Percentiles rank a stretch among this genome's conserved stretches.
These are phyloP conservation scores for Gymnocephalus cernua DNA, from an alignment of 2,113 vertebrate genomes.

Conservation along the genomic window DNA sequence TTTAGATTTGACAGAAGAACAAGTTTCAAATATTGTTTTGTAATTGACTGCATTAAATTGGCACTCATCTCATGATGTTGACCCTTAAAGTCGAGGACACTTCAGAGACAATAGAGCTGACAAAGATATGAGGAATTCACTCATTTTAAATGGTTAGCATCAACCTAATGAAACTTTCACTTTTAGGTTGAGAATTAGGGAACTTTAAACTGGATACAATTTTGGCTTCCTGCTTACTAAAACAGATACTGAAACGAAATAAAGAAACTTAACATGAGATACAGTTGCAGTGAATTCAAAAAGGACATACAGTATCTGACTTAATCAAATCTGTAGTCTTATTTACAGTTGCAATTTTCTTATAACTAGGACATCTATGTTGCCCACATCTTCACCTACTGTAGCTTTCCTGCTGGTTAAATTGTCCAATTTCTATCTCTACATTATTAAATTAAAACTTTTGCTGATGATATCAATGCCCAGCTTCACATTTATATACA, in stretches of 20 bases:
- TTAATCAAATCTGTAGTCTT: neutral
- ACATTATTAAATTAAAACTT: neutral
- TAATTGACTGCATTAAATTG: slow-evolving; percentile 80
- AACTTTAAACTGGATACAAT: neutral
- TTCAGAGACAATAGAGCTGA: slow-evolving; percentile 58
- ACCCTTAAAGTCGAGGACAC: slow-evolving; percentile 56
- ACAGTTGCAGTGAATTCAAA: neutral
- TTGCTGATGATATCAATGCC: neutral
- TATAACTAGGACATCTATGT: neutral
- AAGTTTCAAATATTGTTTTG: slow-evolving; percentile 85
- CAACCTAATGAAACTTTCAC: slow-evolving; percentile 53
- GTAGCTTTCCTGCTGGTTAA: neutral
- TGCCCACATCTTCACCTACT: neutral
- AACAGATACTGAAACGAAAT: neutral
- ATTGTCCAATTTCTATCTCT: neutral
- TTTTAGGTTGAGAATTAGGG: slow-evolving; percentile 28
- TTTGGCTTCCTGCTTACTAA: neutral
- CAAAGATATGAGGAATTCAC: slow-evolving; percentile 33
- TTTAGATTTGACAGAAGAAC: slow-evolving; percentile 77
- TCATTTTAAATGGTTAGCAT: slow-evolving; percentile 37
- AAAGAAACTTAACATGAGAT: neutral
- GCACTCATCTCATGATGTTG: slow-evolving; percentile 61
- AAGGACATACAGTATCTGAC: neutral
- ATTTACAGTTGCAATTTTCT: neutral
- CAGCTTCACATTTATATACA: neutral